phyloP scores from a whole-genome alignment of 1,140 invertebrate species.

The Euwallacea fornicatus region DNA sequence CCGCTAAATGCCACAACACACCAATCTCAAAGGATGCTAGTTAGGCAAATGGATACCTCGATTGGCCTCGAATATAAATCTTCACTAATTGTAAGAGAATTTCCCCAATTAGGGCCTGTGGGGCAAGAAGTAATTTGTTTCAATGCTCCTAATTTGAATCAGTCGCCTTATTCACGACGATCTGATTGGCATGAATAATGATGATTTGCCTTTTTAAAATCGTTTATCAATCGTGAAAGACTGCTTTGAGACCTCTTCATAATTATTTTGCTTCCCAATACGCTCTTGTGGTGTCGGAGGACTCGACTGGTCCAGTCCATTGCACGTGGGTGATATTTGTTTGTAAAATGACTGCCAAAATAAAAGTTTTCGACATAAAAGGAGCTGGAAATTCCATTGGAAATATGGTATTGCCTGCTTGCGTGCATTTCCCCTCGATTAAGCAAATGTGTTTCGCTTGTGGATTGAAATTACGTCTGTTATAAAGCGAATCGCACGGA shows the following conservation, averaged over 20 bases:
- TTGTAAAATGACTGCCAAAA: neutral
- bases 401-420: constrained; percentile 27
- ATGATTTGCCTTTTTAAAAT: neutral
- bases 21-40: constrained; percentile 5
- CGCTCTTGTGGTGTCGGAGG: no score
- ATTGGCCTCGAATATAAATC: constrained; percentile 15
- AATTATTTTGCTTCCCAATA: no score
- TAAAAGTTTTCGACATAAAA: neutral
- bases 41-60: constrained; percentile 11
- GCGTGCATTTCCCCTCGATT: constrained; percentile 26
- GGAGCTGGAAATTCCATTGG: constrained; percentile 15
- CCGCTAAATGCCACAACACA: no score
- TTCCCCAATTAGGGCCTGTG: constrained; percentile 11
- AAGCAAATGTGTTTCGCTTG: constrained; percentile 26
- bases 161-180: neutral
- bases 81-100: constrained; percentile 21
- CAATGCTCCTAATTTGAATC: constrained; percentile 14
- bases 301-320: no score
- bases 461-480: constrained; percentile 24
- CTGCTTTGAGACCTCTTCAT: no score
- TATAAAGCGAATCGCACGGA: constrained; percentile 19
- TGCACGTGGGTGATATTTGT: no score
- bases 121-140: constrained; percentile 13
- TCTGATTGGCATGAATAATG: neutral
- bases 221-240: neutral